phyloP scores from a whole-genome alignment of 2,113 vertebrate species.

The Piliocolobus tephrosceles region DNA sequence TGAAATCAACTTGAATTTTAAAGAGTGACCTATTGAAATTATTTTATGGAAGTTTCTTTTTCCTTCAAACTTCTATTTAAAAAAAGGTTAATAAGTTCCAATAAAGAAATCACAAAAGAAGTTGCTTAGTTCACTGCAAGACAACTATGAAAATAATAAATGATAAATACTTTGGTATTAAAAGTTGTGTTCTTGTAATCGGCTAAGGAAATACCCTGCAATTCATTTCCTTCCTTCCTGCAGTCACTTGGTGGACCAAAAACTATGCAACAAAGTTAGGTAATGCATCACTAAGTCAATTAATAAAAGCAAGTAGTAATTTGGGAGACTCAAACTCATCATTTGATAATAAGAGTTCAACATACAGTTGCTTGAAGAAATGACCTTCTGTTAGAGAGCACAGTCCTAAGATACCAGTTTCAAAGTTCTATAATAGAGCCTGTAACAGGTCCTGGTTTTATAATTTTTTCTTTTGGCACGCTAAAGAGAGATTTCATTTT shows the following conservation, averaged over 20 bases:
- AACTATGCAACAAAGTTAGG: not conserved
- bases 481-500: conserved; percentile 20
- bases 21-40: not conserved
- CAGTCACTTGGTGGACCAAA: not conserved
- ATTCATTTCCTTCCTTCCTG: not conserved
- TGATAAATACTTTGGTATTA: not conserved
- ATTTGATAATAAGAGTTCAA: not conserved
- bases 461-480: not conserved
- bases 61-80: not conserved
- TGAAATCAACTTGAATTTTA: not conserved
- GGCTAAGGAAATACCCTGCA: not conserved
- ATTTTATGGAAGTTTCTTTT: not conserved
- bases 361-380: conserved; percentile 3
- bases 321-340: not conserved
- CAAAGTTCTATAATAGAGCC: not conserved
- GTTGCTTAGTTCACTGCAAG: not conserved
- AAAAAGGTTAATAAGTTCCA: not conserved
- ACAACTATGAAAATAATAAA: not conserved
- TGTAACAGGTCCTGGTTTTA: not conserved
- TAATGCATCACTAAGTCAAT: not conserved
- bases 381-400: not conserved
- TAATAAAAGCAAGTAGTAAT: not conserved
- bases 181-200: not conserved
- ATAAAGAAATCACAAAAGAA: not conserved
- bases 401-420: not conserved